Evolutionary conservation across 2,888 invertebrate genomes (phyloP).

Genomic region (Spilarctia lutea): DNA sequence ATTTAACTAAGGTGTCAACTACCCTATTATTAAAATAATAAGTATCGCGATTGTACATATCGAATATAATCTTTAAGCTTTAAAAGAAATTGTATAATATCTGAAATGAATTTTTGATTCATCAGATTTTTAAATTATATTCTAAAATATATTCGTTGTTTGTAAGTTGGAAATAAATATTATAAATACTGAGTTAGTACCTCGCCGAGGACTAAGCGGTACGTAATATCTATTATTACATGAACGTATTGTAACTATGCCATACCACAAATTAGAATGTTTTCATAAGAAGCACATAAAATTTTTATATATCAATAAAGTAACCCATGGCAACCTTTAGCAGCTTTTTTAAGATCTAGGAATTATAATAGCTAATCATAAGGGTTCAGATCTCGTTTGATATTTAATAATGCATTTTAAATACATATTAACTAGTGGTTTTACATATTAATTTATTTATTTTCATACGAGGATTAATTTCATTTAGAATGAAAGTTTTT

Average conservation of each 20-base stretch:
- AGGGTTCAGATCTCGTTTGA: slow-evolving; percentile 45
- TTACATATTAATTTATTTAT: not conserved
- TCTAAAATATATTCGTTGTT: slow-evolving; percentile 36
- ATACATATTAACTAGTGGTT: slow-evolving; percentile 18
- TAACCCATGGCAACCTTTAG: slow-evolving; percentile 25
- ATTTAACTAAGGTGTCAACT: too few relatives aligned
- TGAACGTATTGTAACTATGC: slow-evolving; percentile 28
- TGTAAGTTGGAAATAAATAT: slow-evolving; percentile 21
- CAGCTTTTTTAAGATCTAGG: slow-evolving; percentile 25
- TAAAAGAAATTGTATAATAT: slow-evolving; percentile 43
- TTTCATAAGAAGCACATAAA: slow-evolving; percentile 36
- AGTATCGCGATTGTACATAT: slow-evolving; percentile 49
- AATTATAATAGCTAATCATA: slow-evolving; percentile 19
- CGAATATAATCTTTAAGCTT: slow-evolving; percentile 55
- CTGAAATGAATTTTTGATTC: slow-evolving; percentile 39
- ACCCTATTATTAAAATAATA: slow-evolving; percentile 25
- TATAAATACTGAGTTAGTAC: slow-evolving; percentile 21
- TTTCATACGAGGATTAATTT: not conserved
- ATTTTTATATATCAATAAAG: slow-evolving; percentile 22
- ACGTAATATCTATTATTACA: slow-evolving; percentile 24
- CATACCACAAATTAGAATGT: slow-evolving; percentile 45
- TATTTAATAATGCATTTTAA: slow-evolving; percentile 16
- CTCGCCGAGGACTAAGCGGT: slow-evolving; percentile 27
- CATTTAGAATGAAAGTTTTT: not conserved
- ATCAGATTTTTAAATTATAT: slow-evolving; percentile 33